phyloP scores from a whole-genome alignment of 2,888 invertebrate genomes.

The Ecdyonurus torrentis region DNA sequence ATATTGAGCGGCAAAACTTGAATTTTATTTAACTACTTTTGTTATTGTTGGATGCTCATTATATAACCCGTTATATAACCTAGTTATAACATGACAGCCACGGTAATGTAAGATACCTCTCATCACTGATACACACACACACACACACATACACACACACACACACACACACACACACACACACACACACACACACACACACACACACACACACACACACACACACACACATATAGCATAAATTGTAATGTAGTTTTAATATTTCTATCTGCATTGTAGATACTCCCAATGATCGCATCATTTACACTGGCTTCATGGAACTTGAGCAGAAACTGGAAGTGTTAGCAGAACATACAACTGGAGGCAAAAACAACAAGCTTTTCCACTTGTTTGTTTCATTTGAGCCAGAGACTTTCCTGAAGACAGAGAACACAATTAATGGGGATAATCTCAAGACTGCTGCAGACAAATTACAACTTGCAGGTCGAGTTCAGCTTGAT shows the following conservation, averaged over 20 bases:
- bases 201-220: too few relatives aligned
- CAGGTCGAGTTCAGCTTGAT: too few relatives aligned
- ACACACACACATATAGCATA: too few relatives aligned
- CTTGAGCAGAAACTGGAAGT: slow-evolving; percentile 42
- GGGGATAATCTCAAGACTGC: slow-evolving; percentile 38
- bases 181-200: too few relatives aligned
- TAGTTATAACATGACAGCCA: too few relatives aligned
- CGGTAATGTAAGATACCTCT: too few relatives aligned
- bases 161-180: too few relatives aligned
- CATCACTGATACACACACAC: too few relatives aligned
- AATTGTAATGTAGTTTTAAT: background rate
- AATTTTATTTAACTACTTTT: background rate
- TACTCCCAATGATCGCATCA: background rate
- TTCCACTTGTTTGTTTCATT: slow-evolving; percentile 39
- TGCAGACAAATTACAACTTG: background rate
- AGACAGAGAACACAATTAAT: slow-evolving; percentile 41
- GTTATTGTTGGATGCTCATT: background rate
- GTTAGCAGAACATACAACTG: slow-evolving; percentile 35
- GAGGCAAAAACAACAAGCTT: slow-evolving; percentile 38
- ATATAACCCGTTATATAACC: too few relatives aligned
- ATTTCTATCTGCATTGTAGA: background rate
- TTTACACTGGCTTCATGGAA: slow-evolving; percentile 13
- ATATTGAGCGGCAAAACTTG: too few relatives aligned
- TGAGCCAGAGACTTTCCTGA: slow-evolving; percentile 42
- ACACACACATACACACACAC: too few relatives aligned